phyloP scores from a whole-genome alignment of 2,888 invertebrate genomes.

The Celastrina argiolus region DNA sequence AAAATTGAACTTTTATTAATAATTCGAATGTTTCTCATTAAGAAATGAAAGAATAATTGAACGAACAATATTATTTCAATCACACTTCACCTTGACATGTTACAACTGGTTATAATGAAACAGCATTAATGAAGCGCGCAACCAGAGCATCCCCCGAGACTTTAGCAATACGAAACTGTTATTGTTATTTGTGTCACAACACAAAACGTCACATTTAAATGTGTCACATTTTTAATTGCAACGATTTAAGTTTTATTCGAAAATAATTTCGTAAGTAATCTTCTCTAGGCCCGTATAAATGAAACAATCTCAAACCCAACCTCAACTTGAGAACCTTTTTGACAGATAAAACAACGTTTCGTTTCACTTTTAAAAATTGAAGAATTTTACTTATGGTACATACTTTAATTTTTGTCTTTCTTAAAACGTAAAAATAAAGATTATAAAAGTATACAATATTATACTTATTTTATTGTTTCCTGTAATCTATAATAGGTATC shows the following conservation, averaged over 20 bases:
- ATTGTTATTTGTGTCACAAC: not conserved
- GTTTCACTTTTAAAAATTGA: too few species aligned
- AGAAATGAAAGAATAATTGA: not conserved
- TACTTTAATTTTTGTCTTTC: too few species aligned
- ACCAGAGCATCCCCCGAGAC: constrained; percentile 32
- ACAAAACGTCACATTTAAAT: not conserved
- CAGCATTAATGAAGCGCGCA: constrained; percentile 31
- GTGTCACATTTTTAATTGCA: constrained; percentile 6
- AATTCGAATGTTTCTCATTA: not conserved
- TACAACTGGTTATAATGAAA: constrained; percentile 24
- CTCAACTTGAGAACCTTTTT: too few species aligned
- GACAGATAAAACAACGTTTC: too few species aligned
- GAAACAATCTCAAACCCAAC: too few species aligned
- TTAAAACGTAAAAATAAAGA: too few species aligned
- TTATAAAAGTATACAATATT: too few species aligned
- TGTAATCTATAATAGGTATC: too few species aligned
- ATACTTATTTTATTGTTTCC: too few species aligned
- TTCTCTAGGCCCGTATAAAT: too few species aligned
- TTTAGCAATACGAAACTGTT: constrained; percentile 30
- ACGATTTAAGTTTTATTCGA: not conserved
- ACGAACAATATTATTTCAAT: constrained; percentile 1
- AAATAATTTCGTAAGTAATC: too few species aligned
- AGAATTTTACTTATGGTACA: too few species aligned
- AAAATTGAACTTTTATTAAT: not conserved
- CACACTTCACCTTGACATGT: constrained; percentile 25